Conservation (phyloP, 23 tunicate genomes). For the Oikopleura dioica region DNA sequence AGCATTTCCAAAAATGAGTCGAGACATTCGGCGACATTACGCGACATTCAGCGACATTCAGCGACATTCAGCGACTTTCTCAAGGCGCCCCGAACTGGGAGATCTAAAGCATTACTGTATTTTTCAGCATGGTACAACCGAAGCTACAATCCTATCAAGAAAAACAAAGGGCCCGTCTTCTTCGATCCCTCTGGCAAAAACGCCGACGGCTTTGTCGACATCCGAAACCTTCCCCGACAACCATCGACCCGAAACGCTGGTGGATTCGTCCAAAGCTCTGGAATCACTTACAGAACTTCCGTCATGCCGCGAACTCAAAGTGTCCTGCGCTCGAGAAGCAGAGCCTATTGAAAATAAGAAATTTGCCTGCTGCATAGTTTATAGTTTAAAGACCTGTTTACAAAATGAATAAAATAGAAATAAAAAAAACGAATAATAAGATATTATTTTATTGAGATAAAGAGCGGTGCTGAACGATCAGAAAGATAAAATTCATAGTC, state of each 20-base stretch:
- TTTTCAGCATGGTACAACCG: conserved; percentile 3
- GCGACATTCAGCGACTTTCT: too few relatives aligned
- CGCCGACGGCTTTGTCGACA: not conserved
- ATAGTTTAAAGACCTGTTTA: too few relatives aligned
- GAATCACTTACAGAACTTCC: not conserved
- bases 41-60: too few relatives aligned
- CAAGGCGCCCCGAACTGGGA: not conserved
- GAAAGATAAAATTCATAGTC: too few relatives aligned
- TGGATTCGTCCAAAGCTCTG: conserved; percentile 1
- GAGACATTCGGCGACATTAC: too few relatives aligned
- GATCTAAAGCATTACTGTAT: not conserved
- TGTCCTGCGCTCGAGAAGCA: not conserved
- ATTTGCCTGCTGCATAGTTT: too few relatives aligned
- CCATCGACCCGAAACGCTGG: not conserved
- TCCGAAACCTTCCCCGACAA: not conserved
- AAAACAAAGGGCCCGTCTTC: not conserved
- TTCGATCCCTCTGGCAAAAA: not conserved
- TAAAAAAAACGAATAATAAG: too few relatives aligned
- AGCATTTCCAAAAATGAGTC: too few relatives aligned
- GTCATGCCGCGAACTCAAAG: not conserved
- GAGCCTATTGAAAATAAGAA: not conserved
- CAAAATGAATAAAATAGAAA: too few relatives aligned
- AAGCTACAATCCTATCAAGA: not conserved
- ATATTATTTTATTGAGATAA: too few relatives aligned
- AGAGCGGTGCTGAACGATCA: too few relatives aligned